Evolutionary conservation across 2,888 invertebrate genomes (phyloP).

Genomic region (Epirrhoe alternata): DNA sequence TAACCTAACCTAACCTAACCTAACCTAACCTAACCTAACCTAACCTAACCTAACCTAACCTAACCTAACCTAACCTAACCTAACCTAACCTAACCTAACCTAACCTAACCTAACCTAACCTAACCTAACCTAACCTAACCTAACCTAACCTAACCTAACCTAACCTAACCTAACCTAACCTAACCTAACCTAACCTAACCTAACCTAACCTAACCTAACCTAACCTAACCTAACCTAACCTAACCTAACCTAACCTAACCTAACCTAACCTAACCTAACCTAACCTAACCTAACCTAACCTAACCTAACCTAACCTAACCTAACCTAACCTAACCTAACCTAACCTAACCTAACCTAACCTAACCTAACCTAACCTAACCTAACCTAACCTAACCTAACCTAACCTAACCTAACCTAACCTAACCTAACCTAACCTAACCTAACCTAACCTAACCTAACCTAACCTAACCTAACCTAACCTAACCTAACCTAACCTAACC

Average conservation of each 20-base stretch:
- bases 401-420: too few species aligned
- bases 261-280: constrained; percentile 32
- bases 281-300: constrained; percentile 34
- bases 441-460: too few species aligned
- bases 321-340: constrained; percentile 41
- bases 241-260: constrained; percentile 25
- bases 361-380: too few species aligned
- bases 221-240: constrained; percentile 26
- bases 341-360: constrained; percentile 35
- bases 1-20: constrained; percentile 25
- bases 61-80: constrained; percentile 27
- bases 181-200: constrained; percentile 42
- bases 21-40: constrained; percentile 28
- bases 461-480: too few species aligned
- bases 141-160: constrained; percentile 45
- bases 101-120: constrained; percentile 30
- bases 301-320: constrained; percentile 38
- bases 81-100: constrained; percentile 38
- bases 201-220: constrained; percentile 36
- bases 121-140: constrained; percentile 25
- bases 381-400: too few species aligned
- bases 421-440: too few species aligned
- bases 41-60: constrained; percentile 35
- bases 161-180: constrained; percentile 47
- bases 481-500: too few species aligned